Percentiles rank a stretch among this genome's conserved stretches.
Evolutionary conservation across 2,888 invertebrate genomes (phyloP).

Genomic region (Orthosia gothica): DNA sequence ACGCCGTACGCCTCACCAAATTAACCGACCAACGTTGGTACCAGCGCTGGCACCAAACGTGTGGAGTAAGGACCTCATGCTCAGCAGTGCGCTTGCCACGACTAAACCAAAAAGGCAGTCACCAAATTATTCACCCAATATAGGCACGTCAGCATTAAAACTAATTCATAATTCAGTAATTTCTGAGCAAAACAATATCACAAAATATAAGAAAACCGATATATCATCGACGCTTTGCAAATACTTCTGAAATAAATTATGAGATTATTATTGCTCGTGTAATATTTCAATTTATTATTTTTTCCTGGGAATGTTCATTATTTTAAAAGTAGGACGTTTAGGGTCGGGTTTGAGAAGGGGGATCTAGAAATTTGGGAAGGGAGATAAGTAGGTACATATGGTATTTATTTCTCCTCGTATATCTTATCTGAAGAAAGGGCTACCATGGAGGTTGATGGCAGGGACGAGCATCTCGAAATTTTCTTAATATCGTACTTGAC

Average conservation of each 20-base stretch:
- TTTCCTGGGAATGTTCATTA: conserved; percentile 18
- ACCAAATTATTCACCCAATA: too few species aligned
- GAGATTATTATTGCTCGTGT: conserved; percentile 3
- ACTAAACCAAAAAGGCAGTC: too few species aligned
- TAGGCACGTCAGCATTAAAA: too few species aligned
- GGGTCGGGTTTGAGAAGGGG: conserved; percentile 1
- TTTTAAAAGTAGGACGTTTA: conserved; percentile 15
- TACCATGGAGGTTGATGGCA: conserved; percentile 8
- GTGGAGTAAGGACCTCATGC: too few species aligned
- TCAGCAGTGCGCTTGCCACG: too few species aligned
- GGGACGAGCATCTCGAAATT: conserved; percentile 13
- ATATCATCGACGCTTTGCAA: conserved; percentile 30
- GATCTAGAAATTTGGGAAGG: conserved; percentile 17
- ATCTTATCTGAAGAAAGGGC: conserved; percentile 16
- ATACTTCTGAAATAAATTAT: conserved; percentile 26
- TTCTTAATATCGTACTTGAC: conserved; percentile 26
- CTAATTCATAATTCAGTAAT: neutral
- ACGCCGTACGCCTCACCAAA: too few species aligned
- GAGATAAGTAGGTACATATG: neutral
- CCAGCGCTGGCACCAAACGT: too few species aligned
- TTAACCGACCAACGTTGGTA: too few species aligned
- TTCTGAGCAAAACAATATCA: neutral
- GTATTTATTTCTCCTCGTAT: conserved; percentile 37
- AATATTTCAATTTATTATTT: conserved; percentile 33
- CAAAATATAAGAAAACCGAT: conserved; percentile 20